Base-by-base conservation (phyloP, 2,888 invertebrate genomes). In the Cepaea hortensis region DNA sequence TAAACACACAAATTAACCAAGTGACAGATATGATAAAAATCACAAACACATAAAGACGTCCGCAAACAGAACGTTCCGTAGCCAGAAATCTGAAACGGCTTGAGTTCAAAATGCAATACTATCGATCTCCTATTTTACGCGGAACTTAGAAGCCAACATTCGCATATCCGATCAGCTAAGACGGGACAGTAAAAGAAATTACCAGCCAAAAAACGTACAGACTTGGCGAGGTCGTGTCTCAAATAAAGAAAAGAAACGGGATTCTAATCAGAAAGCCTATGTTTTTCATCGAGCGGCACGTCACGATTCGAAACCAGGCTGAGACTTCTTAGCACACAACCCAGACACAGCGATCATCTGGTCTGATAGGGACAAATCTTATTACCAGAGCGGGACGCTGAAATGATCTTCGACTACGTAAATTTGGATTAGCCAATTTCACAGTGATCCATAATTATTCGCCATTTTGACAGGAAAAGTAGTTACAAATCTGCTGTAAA, bases 191-290 rank as follows among this genome's bases (percentile, higher is more conserved):
- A 23, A 61, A 55, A 55, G 50, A 55, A 77, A 77, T 9, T 4
- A 72, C 20, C 23, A 72, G 18, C 4, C 18, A 50, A 15, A 48
- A 15, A 50, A 61, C n/a, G 55, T 3, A 77, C n/a, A 77, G 61
- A 55, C 77, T 77, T 55, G 77, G 55, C 20, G 55, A 77, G 77
- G 77, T 77, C n/a, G 55, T n/a, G 55, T 7, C 55, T 77, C 11
- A 61, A 55, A 77, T 23, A 61, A 77, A 77, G 61, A 77, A 77
- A 55, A 77, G 55, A 77, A 77, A 55, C 55, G n/a, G 77, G 11
- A 77, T 77, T 77, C 77, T 77, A 77, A 77, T 77, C 55, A 77
- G 77, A 77, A 76, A 77, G 77, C 61, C 77, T 77, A 77, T 55
- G 77, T 77, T 77, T 77, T 20, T 77, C 77, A 77, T 77, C 61